Base-by-base conservation (phyloP, 2,888 invertebrate genomes). In the Rotaria macrura region DNA sequence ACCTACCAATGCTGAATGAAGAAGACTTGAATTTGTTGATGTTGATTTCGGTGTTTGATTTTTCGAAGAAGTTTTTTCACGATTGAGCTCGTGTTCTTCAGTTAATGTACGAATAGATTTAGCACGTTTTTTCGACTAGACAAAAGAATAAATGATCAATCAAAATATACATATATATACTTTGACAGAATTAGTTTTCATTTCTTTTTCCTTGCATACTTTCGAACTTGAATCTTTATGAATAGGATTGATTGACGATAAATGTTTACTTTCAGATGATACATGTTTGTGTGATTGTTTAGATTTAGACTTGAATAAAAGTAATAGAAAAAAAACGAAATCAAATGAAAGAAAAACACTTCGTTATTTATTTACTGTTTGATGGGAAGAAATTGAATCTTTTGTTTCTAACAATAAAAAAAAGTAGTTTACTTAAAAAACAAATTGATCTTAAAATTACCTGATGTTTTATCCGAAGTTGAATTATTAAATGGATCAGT, bases 41-140 rank as follows among this genome's bases (percentile, higher is more conserved):
- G 2, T 9, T 12, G 40, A 25, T 40, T 65, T 65, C 34, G 14
- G 29, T 65, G 34, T 17, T 65, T 29, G 40, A 74, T 74, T 40
- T 25, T 74, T 74, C 4, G 74, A 40, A 7, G 74, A 74, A 10
- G 14, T 40, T 74, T 40, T 38, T 20, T 74, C 43, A 10, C 43
- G 38, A 43, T 79, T 43, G 10, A 79, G 20, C 34, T 79, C 79
- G 10, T 79, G 79, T 79, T 79, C 79, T 79, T 79, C 79, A 40
- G 79, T 43, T 43, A 79, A n/a, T 25, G 40, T n/a, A 14, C 79
- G 79, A 43, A 79, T 79, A 10, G 79, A 79, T 79, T 79, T 79
- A 5, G 79, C 79, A 14, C 79, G 79, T 79, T 79, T 79, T 43
- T 79, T 79, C 17, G 79, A n/a, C 79, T 79, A 79, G 38, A 40